phyloP scores from a whole-genome alignment of 2,113 vertebrate species.

The Narcine bancroftii region DNA sequence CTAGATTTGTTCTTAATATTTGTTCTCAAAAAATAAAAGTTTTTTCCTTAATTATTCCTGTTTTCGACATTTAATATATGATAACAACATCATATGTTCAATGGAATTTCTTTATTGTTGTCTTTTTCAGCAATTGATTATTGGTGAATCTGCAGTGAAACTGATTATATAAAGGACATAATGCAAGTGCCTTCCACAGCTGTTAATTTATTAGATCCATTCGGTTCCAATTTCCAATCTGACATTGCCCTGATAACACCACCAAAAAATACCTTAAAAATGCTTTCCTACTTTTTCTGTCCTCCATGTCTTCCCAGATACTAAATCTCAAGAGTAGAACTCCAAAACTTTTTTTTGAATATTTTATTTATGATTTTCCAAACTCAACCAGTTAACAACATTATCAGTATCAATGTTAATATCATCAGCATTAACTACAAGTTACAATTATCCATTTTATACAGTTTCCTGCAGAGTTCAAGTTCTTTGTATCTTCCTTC shows the following conservation, averaged over 20 bases:
- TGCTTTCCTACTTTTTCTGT: not conserved
- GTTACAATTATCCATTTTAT: no score
- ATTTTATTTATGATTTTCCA: no score
- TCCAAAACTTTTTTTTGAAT: no score
- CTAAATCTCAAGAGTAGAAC: not conserved
- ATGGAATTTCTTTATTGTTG: not conserved
- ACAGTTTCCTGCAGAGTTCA: no score
- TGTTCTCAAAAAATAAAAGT: not conserved
- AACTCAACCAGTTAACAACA: no score
- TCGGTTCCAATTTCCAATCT: not conserved
- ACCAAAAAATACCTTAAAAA: not conserved
- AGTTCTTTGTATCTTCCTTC: no score
- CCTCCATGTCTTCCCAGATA: not conserved
- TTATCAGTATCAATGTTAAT: no score
- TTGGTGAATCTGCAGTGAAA: not conserved
- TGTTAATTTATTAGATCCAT: not conserved
- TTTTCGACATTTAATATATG: not conserved
- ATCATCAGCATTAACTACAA: no score
- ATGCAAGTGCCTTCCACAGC: not conserved
- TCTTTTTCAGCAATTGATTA: not conserved
- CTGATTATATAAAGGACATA: not conserved
- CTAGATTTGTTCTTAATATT: not conserved
- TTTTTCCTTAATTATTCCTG: not conserved
- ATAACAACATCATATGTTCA: not conserved
- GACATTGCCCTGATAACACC: not conserved